phyloP scores from a whole-genome alignment of 92 coral and sea anemone species.

The Metridium senile region DNA sequence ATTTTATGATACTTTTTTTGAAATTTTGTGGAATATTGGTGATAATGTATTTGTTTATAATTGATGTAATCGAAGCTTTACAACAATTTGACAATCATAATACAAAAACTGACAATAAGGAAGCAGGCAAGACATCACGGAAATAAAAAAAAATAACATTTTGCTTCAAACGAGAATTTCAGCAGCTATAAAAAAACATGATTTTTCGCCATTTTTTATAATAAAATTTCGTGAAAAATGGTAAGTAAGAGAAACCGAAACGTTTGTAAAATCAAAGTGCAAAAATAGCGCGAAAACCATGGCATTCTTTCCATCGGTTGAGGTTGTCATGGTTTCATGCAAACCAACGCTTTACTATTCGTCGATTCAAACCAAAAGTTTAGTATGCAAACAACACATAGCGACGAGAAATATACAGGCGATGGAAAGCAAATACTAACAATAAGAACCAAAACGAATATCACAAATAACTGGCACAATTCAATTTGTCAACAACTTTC shows the following conservation, averaged over 20 bases:
- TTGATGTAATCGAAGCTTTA: background rate
- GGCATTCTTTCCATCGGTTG: background rate
- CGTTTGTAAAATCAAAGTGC: background rate
- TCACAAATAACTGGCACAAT: background rate
- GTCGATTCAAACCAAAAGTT: slow-evolving; percentile 19
- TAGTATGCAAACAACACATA: slow-evolving; percentile 30
- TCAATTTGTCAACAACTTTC: background rate
- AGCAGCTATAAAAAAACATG: too few species aligned
- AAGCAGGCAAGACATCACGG: background rate
- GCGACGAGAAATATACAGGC: slow-evolving; percentile 24
- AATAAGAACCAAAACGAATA: background rate
- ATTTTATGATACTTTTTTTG: background rate
- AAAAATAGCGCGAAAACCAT: background rate
- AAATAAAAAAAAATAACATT: too few species aligned
- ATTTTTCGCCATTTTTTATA: too few species aligned
- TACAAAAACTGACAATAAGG: background rate
- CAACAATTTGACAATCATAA: background rate
- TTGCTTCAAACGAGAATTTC: too few species aligned
- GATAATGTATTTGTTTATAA: too few species aligned
- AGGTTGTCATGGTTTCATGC: slow-evolving; percentile 32
- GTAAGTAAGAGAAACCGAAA: background rate
- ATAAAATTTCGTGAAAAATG: background rate
- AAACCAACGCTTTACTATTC: background rate
- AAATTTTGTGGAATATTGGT: background rate
- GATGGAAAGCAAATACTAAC: slow-evolving; percentile 6